phyloP scores from a whole-genome alignment of 1,140 invertebrate species.

The Lethocerus indicus region DNA sequence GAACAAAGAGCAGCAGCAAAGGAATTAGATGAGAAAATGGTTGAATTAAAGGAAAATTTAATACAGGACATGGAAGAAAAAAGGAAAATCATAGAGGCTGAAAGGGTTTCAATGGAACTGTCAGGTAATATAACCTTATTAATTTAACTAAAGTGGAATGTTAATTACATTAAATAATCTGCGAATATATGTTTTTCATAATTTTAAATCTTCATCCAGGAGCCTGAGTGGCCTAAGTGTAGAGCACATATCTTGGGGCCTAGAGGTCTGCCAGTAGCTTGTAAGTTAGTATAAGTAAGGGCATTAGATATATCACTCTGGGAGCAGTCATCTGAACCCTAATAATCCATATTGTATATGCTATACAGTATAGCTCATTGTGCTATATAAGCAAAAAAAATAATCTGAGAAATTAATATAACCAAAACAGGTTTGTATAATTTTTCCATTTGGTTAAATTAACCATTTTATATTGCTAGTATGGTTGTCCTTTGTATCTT shows the following conservation, averaged over 20 bases:
- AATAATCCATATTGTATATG: too few species aligned
- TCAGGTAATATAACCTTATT: conserved; percentile 54
- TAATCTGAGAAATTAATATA: too few species aligned
- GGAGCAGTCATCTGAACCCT: too few species aligned
- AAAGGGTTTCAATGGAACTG: conserved; percentile 70
- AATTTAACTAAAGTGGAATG: background rate
- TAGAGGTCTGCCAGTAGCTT: background rate
- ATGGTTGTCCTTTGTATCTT: too few species aligned
- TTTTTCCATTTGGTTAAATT: too few species aligned
- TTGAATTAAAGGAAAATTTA: conserved; percentile 78
- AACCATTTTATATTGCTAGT: too few species aligned
- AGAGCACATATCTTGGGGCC: background rate
- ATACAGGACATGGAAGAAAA: conserved; percentile 87
- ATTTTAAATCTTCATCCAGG: background rate
- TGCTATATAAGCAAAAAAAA: too few species aligned
- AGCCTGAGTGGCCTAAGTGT: background rate
- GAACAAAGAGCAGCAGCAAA: conserved; percentile 76
- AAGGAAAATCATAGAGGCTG: conserved; percentile 70
- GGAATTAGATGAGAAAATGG: conserved; percentile 91
- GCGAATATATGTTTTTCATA: background rate
- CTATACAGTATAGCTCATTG: too few species aligned
- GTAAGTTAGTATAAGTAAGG: background rate
- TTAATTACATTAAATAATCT: background rate
- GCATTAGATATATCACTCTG: background rate
- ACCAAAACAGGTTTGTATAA: too few species aligned